Conservation (phyloP, 2,797 vertebrate species). For the Galago senegalensis region DNA sequence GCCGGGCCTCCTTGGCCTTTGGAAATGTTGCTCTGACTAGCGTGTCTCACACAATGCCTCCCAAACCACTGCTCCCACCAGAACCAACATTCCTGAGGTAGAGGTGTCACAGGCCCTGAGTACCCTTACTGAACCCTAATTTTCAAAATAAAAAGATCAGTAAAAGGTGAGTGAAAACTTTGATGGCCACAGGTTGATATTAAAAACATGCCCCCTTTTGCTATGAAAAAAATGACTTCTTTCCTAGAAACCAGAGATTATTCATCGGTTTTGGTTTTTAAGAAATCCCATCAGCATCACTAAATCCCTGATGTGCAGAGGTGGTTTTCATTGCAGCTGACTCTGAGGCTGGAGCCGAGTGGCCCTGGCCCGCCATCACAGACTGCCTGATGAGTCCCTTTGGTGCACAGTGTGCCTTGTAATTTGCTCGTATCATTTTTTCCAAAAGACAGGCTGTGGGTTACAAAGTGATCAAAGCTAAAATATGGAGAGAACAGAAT, state of each 20-base stretch:
- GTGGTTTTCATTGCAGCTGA: slow-evolving; percentile 90
- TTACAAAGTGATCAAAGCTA: slow-evolving; percentile 61
- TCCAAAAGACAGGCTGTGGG: slow-evolving; percentile 66
- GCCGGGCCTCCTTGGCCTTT: slow-evolving; percentile 51
- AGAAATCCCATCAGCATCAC: not conserved
- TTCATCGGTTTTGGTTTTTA: not conserved
- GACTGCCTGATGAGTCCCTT: slow-evolving; percentile 65
- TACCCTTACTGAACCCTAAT: not conserved
- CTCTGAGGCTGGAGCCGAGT: slow-evolving; percentile 94
- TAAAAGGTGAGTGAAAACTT: slow-evolving; percentile 64
- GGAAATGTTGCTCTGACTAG: slow-evolving; percentile 54
- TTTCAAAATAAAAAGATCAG: slow-evolving; percentile 68
- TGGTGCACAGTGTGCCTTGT: slow-evolving; percentile 74
- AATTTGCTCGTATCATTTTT: slow-evolving; percentile 49
- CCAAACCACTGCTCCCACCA: slow-evolving; percentile 24
- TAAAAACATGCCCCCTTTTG: not conserved
- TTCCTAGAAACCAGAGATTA: not conserved
- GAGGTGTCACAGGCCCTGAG: slow-evolving; percentile 6
- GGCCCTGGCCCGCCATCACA: slow-evolving; percentile 94
- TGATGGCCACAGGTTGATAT: slow-evolving; percentile 54
- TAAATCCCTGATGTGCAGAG: slow-evolving; percentile 56
- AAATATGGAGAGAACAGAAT: slow-evolving; percentile 61
- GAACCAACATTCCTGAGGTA: slow-evolving; percentile 48
- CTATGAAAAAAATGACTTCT: slow-evolving; percentile 62
- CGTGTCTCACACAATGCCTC: slow-evolving; percentile 13